These are phyloP conservation scores for Peribatodes rhomboidaria DNA, from an alignment of 2,888 invertebrate species.

Conservation along the genomic window DNA sequence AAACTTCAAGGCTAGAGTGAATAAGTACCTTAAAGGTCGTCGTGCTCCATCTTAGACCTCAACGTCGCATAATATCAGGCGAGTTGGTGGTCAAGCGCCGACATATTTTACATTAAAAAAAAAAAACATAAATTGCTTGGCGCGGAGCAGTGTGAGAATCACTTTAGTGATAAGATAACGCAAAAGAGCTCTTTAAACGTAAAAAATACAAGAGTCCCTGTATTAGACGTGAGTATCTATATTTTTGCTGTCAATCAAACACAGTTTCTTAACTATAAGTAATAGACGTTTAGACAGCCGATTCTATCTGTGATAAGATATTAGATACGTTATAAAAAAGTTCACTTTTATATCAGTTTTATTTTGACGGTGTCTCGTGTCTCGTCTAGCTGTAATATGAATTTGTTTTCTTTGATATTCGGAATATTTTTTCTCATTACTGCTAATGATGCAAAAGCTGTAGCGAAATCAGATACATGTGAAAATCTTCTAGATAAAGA, in stretches of 20 bases:
- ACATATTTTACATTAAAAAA: too few species aligned
- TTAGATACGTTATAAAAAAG: constrained; percentile 40
- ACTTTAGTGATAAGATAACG: constrained; percentile 47
- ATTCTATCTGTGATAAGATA: constrained; percentile 29
- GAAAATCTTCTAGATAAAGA: constrained; percentile 70
- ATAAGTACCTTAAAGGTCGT: too few species aligned
- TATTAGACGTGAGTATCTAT: constrained; percentile 45
- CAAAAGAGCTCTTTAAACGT: constrained; percentile 43
- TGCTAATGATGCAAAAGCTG: constrained; percentile 61
- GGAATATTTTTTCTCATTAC: constrained; percentile 58
- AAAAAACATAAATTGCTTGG: too few species aligned
- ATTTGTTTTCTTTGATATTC: constrained; percentile 53
- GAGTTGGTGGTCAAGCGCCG: too few species aligned
- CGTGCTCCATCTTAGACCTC: too few species aligned
- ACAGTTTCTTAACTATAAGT: constrained; percentile 49
- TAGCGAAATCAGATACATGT: constrained; percentile 65
- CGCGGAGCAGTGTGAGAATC: too few species aligned
- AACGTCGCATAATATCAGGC: too few species aligned
- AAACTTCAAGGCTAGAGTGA: too few species aligned
- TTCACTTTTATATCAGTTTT: constrained; percentile 4
- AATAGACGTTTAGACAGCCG: constrained; percentile 47
- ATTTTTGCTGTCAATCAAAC: constrained; percentile 53
- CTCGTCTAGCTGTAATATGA: constrained; percentile 53
- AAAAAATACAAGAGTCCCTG: constrained; percentile 32
- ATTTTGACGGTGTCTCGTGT: background rate